phyloP scores from a whole-genome alignment of 1,140 invertebrate genomes.

The Holotrichia oblita region DNA sequence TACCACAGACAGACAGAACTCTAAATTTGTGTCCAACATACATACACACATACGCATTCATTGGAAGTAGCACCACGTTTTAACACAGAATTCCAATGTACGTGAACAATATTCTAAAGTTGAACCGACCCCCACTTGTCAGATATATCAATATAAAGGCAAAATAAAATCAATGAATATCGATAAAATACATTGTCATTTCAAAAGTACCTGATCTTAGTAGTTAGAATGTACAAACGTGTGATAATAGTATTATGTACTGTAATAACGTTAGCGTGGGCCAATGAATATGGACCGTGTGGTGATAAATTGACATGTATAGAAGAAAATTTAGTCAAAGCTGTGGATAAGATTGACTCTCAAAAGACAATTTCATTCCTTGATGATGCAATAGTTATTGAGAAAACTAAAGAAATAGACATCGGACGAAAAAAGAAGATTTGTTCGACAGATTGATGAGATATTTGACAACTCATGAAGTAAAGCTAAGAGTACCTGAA shows the following conservation, averaged over 20 bases:
- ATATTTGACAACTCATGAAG: slow-evolving; percentile 35
- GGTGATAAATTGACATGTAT: slow-evolving; percentile 39
- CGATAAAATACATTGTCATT: neutral
- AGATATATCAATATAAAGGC: slow-evolving; percentile 32
- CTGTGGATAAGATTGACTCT: slow-evolving; percentile 41
- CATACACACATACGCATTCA: neutral
- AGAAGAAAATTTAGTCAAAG: slow-evolving; percentile 34
- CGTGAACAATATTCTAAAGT: slow-evolving; percentile 22
- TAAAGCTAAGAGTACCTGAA: slow-evolving; percentile 22
- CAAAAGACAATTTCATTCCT: slow-evolving; percentile 22
- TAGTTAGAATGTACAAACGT: slow-evolving; percentile 38
- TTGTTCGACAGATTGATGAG: slow-evolving; percentile 40
- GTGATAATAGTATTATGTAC: slow-evolving; percentile 19
- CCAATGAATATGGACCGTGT: slow-evolving; percentile 24
- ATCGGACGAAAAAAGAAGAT: slow-evolving; percentile 35
- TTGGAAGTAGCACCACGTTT: slow-evolving; percentile 25
- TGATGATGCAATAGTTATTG: slow-evolving; percentile 32
- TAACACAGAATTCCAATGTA: slow-evolving; percentile 22
- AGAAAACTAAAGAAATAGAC: slow-evolving; percentile 44
- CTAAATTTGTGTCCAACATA: neutral
- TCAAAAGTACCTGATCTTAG: slow-evolving; percentile 35
- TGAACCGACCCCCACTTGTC: neutral
- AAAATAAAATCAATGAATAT: slow-evolving; percentile 18
- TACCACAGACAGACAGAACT: neutral
- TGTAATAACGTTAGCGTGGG: neutral